Evolutionary conservation across 2,888 invertebrate species (phyloP), one percentile per base, ranked within the genome.

Genomic region (Nemapogon koenigi): DNA sequence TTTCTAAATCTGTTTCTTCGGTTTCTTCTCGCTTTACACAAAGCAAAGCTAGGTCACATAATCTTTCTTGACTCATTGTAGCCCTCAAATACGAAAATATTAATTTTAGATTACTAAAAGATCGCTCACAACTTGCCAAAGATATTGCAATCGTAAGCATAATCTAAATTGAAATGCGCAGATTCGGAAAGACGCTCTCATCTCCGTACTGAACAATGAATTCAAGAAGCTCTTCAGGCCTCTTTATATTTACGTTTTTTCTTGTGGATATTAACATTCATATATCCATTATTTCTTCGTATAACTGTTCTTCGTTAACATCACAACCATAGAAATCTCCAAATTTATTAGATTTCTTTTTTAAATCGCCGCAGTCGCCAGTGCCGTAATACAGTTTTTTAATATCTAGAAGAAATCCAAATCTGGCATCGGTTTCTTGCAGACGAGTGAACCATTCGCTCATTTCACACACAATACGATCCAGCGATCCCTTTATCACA

Each of bases 321-420:
- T 35, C 18, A 7, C 16, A 35, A 16, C 18, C 35, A 35, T 35
- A 35, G 35, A 35, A 13, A 35, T 35, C 35, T 16, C 35, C 63
- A 63, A 40, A 35, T 6, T 35, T 19, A 13, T 35, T 27, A 14
- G 27, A 27, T 27, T 27, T 27, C 27, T 11, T 27, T n/a, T n/a
- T n/a, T n/a, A n/a, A n/a, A 14, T 30, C 4, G 16, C 16, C 31
- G 16, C 15, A 30, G 31, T 30, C 15, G 7, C 16, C 15, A 30
- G 16, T 28, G 28, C 28, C 28, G 28, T 28, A 28, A 28, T 13
- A 14, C 15, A 30, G 31, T 30, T 30, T 30, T 30, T 30, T 4
- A 13, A 30, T 30, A 13, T 30, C 7, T 15, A 30, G 7, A 15
- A 30, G 13, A 30, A 30, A 30, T 13, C 31, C 31, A 30, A 30